Percentiles rank a stretch among this genome's conserved stretches.
Evolutionary conservation across 2,113 vertebrate genomes (phyloP).

Genomic region (Misgurnus anguillicaudatus): DNA sequence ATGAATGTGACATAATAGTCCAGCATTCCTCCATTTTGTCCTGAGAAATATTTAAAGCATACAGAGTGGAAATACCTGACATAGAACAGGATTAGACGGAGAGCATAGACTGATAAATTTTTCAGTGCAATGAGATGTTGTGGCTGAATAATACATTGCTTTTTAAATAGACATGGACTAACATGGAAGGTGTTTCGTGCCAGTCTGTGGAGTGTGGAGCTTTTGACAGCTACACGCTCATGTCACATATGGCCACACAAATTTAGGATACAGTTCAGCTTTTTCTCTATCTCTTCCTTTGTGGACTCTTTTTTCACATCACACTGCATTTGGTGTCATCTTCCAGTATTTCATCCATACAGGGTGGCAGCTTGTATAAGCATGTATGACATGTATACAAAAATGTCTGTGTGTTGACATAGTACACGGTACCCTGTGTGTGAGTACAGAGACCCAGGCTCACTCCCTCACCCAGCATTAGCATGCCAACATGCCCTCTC

Average conservation of each 20-base stretch:
- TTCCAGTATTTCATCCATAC: background rate
- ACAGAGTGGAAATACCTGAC: conserved; percentile 72
- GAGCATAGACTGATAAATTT: conserved; percentile 79
- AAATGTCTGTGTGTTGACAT: conserved; percentile 20
- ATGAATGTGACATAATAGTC: conserved; percentile 52
- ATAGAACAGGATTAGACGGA: conserved; percentile 75
- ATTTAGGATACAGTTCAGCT: conserved; percentile 13
- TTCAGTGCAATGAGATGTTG: conserved; percentile 83
- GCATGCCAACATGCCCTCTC: conserved; percentile 27
- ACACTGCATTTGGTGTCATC: conserved; percentile 5
- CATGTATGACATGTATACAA: background rate
- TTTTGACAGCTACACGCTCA: conserved; percentile 10
- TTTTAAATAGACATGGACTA: conserved; percentile 78
- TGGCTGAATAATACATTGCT: conserved; percentile 86
- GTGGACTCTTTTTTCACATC: conserved; percentile 17
- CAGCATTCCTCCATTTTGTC: conserved; percentile 76
- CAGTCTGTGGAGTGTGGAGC: conserved; percentile 49
- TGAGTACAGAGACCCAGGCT: conserved; percentile 17
- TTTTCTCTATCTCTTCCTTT: conserved; percentile 11
- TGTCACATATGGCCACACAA: conserved; percentile 25
- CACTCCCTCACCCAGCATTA: conserved; percentile 6
- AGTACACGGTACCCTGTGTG: conserved; percentile 10
- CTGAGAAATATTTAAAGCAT: conserved; percentile 87
- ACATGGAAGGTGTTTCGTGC: conserved; percentile 63
- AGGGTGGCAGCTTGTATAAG: conserved; percentile 19